phyloP scores from a whole-genome alignment of 1,140 invertebrate species.

The Bombus superbus region DNA sequence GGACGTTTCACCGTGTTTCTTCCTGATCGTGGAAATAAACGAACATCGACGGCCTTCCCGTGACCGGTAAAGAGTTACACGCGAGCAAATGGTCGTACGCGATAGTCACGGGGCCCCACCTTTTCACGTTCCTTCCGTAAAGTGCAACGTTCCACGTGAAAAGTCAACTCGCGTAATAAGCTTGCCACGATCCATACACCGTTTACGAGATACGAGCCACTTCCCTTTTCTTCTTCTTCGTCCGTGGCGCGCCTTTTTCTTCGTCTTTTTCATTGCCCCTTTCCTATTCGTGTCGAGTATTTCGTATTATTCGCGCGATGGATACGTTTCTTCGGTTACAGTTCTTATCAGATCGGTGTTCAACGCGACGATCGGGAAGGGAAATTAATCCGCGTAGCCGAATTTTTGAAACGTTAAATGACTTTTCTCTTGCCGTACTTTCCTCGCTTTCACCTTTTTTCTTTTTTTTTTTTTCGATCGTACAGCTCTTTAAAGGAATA shows the following conservation, averaged over 20 bases:
- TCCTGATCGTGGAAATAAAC: slow-evolving; percentile 45
- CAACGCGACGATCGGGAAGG: no score
- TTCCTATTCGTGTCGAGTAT: background rate
- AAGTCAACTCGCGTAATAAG: slow-evolving; percentile 40
- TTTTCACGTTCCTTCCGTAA: slow-evolving; percentile 65
- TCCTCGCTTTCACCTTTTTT: no score
- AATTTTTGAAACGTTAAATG: no score
- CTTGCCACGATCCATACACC: background rate
- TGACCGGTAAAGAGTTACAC: slow-evolving; percentile 17
- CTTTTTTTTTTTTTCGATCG: no score
- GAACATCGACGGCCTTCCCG: slow-evolving; percentile 28
- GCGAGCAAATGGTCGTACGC: background rate
- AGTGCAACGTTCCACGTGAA: slow-evolving; percentile 69
- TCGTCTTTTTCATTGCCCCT: background rate
- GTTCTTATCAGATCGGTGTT: background rate
- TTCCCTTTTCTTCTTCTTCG: slow-evolving; percentile 40
- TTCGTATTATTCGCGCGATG: no score
- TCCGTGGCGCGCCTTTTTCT: background rate
- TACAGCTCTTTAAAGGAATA: no score
- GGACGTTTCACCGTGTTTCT: slow-evolving; percentile 19
- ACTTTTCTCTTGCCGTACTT: no score
- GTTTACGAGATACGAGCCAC: slow-evolving; percentile 22
- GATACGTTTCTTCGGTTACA: background rate
- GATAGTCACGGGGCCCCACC: slow-evolving; percentile 44
- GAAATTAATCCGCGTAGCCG: no score